Conservation (phyloP, 2,797 vertebrate genomes). For the Alfaro cultratus region DNA sequence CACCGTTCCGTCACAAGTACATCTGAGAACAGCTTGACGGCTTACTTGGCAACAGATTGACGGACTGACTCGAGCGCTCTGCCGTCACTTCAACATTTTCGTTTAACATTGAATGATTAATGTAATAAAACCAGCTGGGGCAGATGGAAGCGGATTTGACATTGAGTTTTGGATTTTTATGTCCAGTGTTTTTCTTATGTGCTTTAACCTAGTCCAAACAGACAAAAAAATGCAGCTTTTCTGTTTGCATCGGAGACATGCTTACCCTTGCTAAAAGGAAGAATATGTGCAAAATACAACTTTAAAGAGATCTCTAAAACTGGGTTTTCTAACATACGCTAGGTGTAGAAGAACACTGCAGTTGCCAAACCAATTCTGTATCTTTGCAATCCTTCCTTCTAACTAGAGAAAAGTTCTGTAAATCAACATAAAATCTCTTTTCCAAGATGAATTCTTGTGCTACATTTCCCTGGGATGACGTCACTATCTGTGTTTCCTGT, state of each 20-base stretch:
- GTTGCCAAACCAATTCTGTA: not conserved
- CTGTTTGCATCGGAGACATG: not conserved
- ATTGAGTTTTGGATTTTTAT: not conserved
- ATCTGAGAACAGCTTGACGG: constrained; percentile 22
- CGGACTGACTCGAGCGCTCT: constrained; percentile 8
- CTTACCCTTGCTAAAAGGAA: not conserved
- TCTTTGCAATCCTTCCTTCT: not conserved
- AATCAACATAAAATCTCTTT: not conserved
- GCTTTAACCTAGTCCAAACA: not conserved
- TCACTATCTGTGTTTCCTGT: not conserved
- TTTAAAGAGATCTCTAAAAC: not conserved
- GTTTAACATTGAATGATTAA: constrained; percentile 10
- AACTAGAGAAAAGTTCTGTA: not conserved
- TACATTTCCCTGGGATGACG: not conserved
- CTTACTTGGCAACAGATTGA: constrained; percentile 14
- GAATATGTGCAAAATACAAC: no score
- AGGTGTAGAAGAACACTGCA: not conserved
- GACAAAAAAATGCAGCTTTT: not conserved
- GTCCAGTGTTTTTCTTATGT: no score
- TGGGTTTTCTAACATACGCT: not conserved
- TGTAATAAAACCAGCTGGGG: constrained; percentile 2
- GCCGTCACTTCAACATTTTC: constrained; percentile 21
- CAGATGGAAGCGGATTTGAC: not conserved
- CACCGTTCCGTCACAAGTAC: constrained; percentile 17
- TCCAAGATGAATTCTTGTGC: no score